These are phyloP conservation scores for Bombus sylvicola DNA, from an alignment of 1,140 invertebrate species.

Conservation along the genomic window DNA sequence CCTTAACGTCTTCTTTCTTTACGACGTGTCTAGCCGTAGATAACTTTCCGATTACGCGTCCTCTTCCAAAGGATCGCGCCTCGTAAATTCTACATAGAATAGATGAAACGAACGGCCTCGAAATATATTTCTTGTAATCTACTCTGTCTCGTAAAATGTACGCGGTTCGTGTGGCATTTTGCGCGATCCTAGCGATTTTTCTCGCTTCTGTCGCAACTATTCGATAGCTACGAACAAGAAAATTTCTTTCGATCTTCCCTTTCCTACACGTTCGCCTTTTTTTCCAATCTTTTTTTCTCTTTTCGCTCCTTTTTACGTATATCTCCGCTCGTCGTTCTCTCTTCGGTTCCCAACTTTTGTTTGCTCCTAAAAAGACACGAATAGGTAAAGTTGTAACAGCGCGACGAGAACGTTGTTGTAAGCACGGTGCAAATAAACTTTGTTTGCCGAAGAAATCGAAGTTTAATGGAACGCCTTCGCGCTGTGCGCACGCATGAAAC, in stretches of 20 bases:
- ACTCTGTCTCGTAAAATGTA: not conserved
- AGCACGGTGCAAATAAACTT: not conserved
- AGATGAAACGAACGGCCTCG: constrained; percentile 3
- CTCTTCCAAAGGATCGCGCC: not conserved
- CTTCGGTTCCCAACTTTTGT: not conserved
- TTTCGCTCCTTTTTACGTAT: not conserved
- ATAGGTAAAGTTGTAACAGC: not conserved
- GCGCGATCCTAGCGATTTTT: not conserved
- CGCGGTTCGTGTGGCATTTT: not conserved
- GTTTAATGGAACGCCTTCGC: not conserved
- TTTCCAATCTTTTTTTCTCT: not conserved
- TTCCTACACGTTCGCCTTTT: not conserved
- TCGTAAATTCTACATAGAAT: constrained; percentile 47
- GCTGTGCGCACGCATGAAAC: not conserved
- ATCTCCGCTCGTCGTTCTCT: not conserved
- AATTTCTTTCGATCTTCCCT: not conserved
- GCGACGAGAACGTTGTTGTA: not conserved
- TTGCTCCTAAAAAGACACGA: not conserved
- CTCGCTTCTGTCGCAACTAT: too few species aligned
- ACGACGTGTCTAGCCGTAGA: constrained; percentile 13
- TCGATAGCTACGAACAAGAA: too few species aligned
- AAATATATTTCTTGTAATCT: constrained; percentile 35
- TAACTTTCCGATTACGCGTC: constrained; percentile 58
- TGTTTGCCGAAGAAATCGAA: not conserved
- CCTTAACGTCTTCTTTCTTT: constrained; percentile 5